These are phyloP conservation scores for Schizotus pectinicornis DNA, from an alignment of 2,888 invertebrate genomes.

Conservation along the genomic window DNA sequence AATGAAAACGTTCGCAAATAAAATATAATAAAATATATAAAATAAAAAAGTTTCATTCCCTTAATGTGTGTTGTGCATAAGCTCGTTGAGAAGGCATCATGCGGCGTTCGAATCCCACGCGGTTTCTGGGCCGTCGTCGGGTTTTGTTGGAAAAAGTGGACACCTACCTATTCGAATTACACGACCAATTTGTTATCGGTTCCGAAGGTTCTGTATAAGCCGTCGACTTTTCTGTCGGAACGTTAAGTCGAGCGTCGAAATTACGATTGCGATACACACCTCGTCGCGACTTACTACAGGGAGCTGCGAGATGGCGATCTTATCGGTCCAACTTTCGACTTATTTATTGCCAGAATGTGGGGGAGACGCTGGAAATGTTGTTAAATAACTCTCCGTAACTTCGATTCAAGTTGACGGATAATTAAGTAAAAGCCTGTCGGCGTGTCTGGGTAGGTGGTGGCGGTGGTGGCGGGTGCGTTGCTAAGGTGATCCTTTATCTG, in stretches of 20 bases:
- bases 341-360: constrained; percentile 35
- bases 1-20: too few species aligned
- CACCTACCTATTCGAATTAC: constrained; percentile 28
- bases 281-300: constrained; percentile 26
- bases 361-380: constrained; percentile 30
- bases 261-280: constrained; percentile 26
- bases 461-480: constrained; percentile 16
- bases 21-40: too few species aligned
- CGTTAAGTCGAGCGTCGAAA: constrained; percentile 31
- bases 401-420: constrained; percentile 33
- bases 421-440: constrained; percentile 37
- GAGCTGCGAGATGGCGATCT: constrained; percentile 35
- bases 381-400: constrained; percentile 31
- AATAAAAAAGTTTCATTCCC: too few species aligned
- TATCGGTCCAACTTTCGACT: constrained; percentile 31
- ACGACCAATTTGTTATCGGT: constrained; percentile 33
- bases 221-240: constrained; percentile 22
- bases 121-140: constrained; percentile 2
- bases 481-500: constrained; percentile 32
- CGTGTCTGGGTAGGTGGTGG: constrained; percentile 9
- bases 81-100: too few species aligned
- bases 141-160: constrained; percentile 10
- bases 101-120: neutral
- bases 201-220: constrained; percentile 21
- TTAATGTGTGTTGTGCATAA: too few species aligned